A percentile compares a stretch with the other conserved stretches of the same genome.
phyloP scores from a whole-genome alignment of 2,888 invertebrate species.

The Galeopsomyia nigrocyanea region DNA sequence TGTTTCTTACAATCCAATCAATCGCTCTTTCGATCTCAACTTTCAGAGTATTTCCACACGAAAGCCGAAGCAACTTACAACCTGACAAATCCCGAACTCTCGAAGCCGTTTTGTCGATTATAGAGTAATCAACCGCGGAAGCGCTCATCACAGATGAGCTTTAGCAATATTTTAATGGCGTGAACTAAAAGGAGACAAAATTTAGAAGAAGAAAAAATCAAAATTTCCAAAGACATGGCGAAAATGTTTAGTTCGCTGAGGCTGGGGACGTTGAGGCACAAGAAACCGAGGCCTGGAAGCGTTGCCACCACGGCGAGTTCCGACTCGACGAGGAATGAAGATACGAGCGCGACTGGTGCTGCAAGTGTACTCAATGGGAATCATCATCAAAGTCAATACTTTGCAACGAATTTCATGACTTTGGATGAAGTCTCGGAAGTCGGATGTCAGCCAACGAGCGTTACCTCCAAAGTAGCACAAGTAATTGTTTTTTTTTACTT shows the following conservation, averaged over 20 bases:
- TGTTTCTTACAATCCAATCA: too few species aligned
- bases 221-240: slow-evolving; percentile 46
- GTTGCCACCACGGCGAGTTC: slow-evolving; percentile 63
- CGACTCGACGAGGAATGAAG: slow-evolving; percentile 61
- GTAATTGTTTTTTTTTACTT: slow-evolving; percentile 70
- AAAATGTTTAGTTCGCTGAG: slow-evolving; percentile 67
- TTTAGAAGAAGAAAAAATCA: slow-evolving; percentile 8
- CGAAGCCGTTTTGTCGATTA: slow-evolving; percentile 5
- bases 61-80: too few species aligned
- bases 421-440: slow-evolving; percentile 54
- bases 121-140: not conserved
- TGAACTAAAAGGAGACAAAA: slow-evolving; percentile 27
- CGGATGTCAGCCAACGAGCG: slow-evolving; percentile 67
- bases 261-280: slow-evolving; percentile 65
- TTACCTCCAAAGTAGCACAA: slow-evolving; percentile 83
- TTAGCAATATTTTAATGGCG: slow-evolving; percentile 26
- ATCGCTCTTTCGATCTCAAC: too few species aligned
- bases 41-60: too few species aligned
- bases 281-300: slow-evolving; percentile 64
- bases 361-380: slow-evolving; percentile 54
- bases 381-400: slow-evolving; percentile 53
- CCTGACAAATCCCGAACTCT: slow-evolving; percentile 23
- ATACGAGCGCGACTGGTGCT: slow-evolving; percentile 51
- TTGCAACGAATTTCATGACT: slow-evolving; percentile 55
- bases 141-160: not conserved